phyloP scores from a whole-genome alignment of 2,113 vertebrate genomes.

The Actenoides lindsayi region DNA sequence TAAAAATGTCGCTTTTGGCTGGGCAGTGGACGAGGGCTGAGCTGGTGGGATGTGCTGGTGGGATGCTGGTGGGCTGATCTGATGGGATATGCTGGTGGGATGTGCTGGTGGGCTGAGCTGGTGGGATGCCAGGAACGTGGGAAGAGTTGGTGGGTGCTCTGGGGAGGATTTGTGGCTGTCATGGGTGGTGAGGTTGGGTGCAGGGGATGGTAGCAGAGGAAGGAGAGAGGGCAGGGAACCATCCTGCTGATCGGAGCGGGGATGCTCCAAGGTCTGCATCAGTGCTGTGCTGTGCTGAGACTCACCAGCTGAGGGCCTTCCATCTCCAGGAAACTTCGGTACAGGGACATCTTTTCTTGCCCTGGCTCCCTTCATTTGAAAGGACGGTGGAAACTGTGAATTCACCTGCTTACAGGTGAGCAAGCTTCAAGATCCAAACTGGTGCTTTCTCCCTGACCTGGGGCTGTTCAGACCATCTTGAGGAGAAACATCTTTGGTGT shows the following conservation, averaged over 20 bases:
- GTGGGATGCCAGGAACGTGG: not conserved
- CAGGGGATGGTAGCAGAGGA: not conserved
- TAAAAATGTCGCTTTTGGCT: not conserved
- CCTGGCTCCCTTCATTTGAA: accelerated
- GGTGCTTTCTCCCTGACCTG: not conserved
- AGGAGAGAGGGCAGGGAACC: not conserved
- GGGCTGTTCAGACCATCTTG: not conserved
- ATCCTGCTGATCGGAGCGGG: accelerated
- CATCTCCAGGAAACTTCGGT: not conserved
- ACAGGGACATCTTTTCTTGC: not conserved
- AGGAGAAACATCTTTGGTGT: not conserved
- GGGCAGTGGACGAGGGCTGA: not conserved
- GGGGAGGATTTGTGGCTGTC: not conserved
- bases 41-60: not conserved
- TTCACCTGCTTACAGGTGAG: not conserved
- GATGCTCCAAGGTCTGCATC: accelerated
- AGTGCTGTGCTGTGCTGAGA: not conserved
- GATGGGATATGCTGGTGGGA: no score
- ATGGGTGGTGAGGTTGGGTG: not conserved
- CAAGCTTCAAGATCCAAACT: accelerated
- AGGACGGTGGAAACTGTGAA: accelerated
- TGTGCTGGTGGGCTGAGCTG: no score
- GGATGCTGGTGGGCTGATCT: no score
- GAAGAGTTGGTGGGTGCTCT: not conserved
- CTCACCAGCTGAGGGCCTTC: constrained; percentile 37